Percentiles rank a stretch among this genome's conserved stretches.
Conservation (phyloP, 1,140 invertebrate species). For the Holotrichia oblita region DNA sequence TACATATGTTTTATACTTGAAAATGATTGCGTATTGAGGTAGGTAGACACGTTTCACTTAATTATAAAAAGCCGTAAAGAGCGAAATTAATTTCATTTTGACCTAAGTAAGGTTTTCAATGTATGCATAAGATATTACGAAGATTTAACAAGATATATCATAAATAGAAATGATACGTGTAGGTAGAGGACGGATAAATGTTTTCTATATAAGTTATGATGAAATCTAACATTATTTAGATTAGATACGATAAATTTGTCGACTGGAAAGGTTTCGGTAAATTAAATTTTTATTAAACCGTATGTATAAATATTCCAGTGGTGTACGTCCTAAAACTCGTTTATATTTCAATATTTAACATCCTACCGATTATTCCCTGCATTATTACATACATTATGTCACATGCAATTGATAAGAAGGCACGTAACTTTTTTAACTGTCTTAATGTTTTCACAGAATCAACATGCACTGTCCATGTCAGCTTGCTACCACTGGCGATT, state of each 20-base stretch:
- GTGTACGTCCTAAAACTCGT: too few species aligned
- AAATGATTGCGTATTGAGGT: neutral
- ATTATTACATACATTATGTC: too few species aligned
- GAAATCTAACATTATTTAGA: neutral
- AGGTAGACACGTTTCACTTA: neutral
- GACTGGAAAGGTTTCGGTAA: too few species aligned
- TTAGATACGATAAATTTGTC: neutral
- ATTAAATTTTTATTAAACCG: too few species aligned
- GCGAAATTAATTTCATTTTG: neutral
- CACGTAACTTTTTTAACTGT: too few species aligned
- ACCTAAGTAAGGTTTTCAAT: neutral
- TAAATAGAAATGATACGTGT: neutral
- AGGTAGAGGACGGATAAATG: neutral
- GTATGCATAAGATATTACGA: neutral
- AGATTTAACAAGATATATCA: neutral
- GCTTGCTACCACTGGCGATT: too few species aligned
- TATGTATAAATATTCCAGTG: too few species aligned
- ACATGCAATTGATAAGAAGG: too few species aligned
- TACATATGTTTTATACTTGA: neutral
- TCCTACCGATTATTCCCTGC: too few species aligned
- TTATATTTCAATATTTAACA: too few species aligned
- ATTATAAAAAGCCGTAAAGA: slow-evolving; percentile 24
- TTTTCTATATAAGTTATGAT: neutral
- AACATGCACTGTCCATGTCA: too few species aligned
- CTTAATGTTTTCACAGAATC: too few species aligned